Evolutionary conservation across 2,888 invertebrate genomes (phyloP).

Genomic region (Xanthia icteritia): DNA sequence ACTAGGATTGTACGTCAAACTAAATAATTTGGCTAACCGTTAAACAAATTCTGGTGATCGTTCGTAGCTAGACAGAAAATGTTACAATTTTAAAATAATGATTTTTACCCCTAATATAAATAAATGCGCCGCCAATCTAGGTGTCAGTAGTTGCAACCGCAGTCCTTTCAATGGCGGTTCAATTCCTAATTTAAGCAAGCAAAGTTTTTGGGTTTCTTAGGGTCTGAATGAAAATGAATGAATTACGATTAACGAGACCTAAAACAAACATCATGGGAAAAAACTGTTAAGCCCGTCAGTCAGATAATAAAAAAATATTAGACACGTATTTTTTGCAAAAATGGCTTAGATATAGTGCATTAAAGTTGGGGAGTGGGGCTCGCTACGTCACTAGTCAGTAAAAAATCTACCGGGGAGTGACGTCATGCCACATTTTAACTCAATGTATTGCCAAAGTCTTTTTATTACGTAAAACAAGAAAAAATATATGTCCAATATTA

Average conservation of each 20-base stretch:
- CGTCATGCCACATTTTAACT: too few relatives aligned
- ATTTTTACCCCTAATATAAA: not conserved
- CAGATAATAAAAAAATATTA: too few relatives aligned
- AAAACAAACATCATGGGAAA: not conserved
- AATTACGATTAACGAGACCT: not conserved
- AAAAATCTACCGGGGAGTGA: too few relatives aligned
- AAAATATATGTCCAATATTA: too few relatives aligned
- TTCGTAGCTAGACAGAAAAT: not conserved
- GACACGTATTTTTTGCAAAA: too few relatives aligned
- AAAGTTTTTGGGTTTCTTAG: not conserved
- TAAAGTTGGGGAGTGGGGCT: too few relatives aligned
- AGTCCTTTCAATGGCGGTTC: not conserved
- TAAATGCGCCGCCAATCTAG: not conserved
- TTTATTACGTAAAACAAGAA: too few relatives aligned
- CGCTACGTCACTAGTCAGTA: too few relatives aligned
- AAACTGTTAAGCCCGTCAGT: too few relatives aligned
- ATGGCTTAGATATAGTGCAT: too few relatives aligned
- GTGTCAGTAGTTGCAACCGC: not conserved
- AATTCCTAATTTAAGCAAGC: not conserved
- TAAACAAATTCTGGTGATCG: not conserved
- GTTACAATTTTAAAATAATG: not conserved
- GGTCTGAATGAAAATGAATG: too few relatives aligned
- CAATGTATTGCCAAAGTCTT: too few relatives aligned
- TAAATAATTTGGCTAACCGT: not conserved
- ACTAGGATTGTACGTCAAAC: not conserved